phyloP scores from a whole-genome alignment of 2,888 invertebrate genomes.

The Drosophila putrida region DNA sequence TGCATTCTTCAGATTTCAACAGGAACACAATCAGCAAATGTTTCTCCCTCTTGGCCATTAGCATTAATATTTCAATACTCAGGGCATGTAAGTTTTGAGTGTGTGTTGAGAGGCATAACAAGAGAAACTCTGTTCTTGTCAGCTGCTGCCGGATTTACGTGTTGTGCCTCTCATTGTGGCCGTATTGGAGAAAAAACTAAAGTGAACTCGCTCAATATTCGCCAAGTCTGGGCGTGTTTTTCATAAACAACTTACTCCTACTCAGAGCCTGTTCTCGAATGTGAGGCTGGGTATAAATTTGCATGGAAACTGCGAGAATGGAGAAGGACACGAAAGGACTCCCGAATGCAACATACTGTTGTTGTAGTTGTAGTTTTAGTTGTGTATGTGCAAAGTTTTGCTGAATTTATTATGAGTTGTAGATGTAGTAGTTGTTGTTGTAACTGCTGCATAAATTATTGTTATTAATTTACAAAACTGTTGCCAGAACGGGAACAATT shows the following conservation, averaged over 20 bases:
- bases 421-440: constrained; percentile 19
- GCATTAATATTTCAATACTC: constrained; percentile 75
- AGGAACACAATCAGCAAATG: constrained; percentile 68
- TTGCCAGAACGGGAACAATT: constrained; percentile 49
- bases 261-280: constrained; percentile 12
- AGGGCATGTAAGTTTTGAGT: constrained; percentile 51
- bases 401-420: constrained; percentile 70
- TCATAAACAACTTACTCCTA: constrained; percentile 68
- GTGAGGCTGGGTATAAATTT: constrained; percentile 63
- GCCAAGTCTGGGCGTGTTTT: constrained; percentile 47
- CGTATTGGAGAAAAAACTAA: constrained; percentile 6
- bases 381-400: constrained; percentile 63
- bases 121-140: constrained; percentile 69
- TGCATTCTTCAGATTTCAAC: constrained; percentile 4
- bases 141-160: constrained; percentile 80
- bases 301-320: constrained; percentile 56
- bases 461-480: constrained; percentile 74
- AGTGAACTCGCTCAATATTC: constrained; percentile 42
- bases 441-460: constrained; percentile 73
- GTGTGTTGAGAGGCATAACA: constrained; percentile 48
- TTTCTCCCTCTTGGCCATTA: constrained; percentile 64
- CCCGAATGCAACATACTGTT: constrained; percentile 60
- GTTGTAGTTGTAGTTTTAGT: constrained; percentile 56
- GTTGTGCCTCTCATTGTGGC: constrained; percentile 56
- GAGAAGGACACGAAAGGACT: constrained; percentile 47